Conservation (phyloP, 2,113 vertebrate genomes). For the Globicephala melas region DNA sequence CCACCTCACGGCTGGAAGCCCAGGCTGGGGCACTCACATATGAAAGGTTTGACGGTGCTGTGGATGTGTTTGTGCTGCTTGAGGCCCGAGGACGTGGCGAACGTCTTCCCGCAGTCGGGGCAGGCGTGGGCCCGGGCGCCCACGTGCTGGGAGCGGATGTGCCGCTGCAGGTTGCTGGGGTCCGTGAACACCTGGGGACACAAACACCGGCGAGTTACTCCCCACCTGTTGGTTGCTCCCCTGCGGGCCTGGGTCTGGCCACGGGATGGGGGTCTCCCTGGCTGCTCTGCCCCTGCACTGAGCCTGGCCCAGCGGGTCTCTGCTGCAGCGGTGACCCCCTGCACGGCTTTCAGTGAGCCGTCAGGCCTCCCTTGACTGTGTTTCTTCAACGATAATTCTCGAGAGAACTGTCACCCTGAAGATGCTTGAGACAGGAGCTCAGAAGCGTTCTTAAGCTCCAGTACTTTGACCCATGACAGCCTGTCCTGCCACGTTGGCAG, state of each 20-base stretch:
- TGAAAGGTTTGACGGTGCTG: conserved; percentile 99
- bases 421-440: not conserved
- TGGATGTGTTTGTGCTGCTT: conserved; percentile 99
- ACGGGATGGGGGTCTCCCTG: accelerated
- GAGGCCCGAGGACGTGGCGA: conserved; percentile 98
- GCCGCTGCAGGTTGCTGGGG: conserved; percentile 98
- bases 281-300: accelerated
- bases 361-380: not conserved
- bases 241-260: not conserved
- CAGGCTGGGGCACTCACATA: conserved; percentile 89
- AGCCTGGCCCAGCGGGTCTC: accelerated
- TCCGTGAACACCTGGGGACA: conserved; percentile 95
- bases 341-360: not conserved
- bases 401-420: accelerated
- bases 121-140: conserved; percentile 97
- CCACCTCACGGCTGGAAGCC: not conserved
- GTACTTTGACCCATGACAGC: accelerated
- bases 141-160: conserved; percentile 98
- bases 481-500: accelerated
- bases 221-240: accelerated
- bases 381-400: not conserved
- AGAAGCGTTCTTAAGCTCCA: accelerated
- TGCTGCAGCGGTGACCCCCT: accelerated
- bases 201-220: accelerated
- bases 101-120: conserved; percentile 99